Base-by-base conservation (phyloP, 2,888 invertebrate genomes). In the Hyalella azteca region DNA sequence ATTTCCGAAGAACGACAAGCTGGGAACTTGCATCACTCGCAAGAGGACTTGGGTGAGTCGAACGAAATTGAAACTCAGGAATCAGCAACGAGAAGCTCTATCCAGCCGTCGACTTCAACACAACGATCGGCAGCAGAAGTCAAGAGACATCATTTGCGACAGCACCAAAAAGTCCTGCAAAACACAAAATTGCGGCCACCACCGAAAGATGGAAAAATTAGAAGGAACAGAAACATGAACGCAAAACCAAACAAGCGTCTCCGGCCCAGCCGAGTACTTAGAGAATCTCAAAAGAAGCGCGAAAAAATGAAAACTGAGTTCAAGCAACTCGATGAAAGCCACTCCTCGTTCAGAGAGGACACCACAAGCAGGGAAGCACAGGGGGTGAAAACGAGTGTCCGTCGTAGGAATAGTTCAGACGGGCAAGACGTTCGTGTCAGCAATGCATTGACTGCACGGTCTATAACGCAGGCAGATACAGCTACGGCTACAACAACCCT, bases 151-250 rank as follows among this genome's bases (percentile, higher is more conserved):
- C 66, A 66, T 29, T 36, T 66, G 66, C 32, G 66, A 36, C 66
- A 66, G 19, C 66, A 66, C 19, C 66, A 66, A 66, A 66, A 39
- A 36, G 29, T 66, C 19, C 36, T 66, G 29, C 66, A 66, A 19
- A 66, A 66, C 29, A 66, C 66, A 4, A 66, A 66, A n/a, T 36
- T 66, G 1, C 66, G 66, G 36, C 66, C 66, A 66, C 66, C 66
- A 36, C 7, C 29, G 3, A 29, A 32, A 19, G 66, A 66, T 9
- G 19, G 9, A 19, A 54, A 54, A 26, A 26, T 29, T 26, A 22
- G 54, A 54, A 54, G 22, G 29, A 54, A 29, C 54, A 26, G 1
- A 26, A 29, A 13, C 13, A 7, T 26, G 26, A 54, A 29, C 29
- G 26, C 7, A 11, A 26, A 9, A 29, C 26, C 22, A 54, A 29